A percentile compares a stretch with the other conserved stretches of the same genome.
Conservation (phyloP, 2,797 vertebrate genomes). For the Scomberomorus guttatus region DNA sequence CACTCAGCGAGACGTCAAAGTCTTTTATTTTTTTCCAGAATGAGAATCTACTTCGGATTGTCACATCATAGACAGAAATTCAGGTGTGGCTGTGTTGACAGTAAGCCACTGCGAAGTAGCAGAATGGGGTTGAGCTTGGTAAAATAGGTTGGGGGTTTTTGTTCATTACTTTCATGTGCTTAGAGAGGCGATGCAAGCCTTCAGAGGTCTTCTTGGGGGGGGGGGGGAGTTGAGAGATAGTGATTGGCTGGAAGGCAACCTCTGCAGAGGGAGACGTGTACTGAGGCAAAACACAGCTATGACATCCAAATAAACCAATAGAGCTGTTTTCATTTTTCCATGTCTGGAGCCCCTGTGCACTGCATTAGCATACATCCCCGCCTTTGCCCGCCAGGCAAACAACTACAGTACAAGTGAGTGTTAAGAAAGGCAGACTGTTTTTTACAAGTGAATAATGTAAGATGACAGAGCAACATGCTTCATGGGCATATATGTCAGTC, state of each 20-base stretch:
- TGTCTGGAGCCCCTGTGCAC: slow-evolving; percentile 23
- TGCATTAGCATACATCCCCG: slow-evolving; percentile 49
- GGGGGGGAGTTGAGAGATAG: slow-evolving; percentile 38
- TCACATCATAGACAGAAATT: slow-evolving; percentile 46
- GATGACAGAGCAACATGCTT: slow-evolving; percentile 50
- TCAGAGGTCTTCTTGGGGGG: slow-evolving; percentile 46
- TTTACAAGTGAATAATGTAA: slow-evolving; percentile 18
- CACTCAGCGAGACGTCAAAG: slow-evolving; percentile 65
- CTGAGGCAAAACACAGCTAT: slow-evolving; percentile 38
- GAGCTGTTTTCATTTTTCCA: slow-evolving; percentile 41
- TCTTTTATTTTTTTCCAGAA: slow-evolving; percentile 24
- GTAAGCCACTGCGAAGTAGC: slow-evolving; percentile 63
- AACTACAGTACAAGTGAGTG: slow-evolving; percentile 36
- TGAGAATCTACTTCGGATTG: slow-evolving; percentile 35
- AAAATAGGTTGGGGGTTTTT: slow-evolving; percentile 53
- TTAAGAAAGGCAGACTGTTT: slow-evolving; percentile 12
- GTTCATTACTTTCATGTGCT: slow-evolving; percentile 61
- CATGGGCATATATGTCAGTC: slow-evolving; percentile 1
- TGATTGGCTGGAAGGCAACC: slow-evolving; percentile 58
- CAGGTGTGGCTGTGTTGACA: slow-evolving; percentile 64
- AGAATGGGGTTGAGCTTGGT: slow-evolving; percentile 61
- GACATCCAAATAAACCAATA: slow-evolving; percentile 47
- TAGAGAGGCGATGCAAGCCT: slow-evolving; percentile 47
- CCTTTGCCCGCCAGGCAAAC: slow-evolving; percentile 47
- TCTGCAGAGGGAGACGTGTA: slow-evolving; percentile 32